A percentile compares a stretch with the other conserved stretches of the same genome.
Conservation (phyloP, 2,113 vertebrate species). For the Potamarius usumacintae region DNA sequence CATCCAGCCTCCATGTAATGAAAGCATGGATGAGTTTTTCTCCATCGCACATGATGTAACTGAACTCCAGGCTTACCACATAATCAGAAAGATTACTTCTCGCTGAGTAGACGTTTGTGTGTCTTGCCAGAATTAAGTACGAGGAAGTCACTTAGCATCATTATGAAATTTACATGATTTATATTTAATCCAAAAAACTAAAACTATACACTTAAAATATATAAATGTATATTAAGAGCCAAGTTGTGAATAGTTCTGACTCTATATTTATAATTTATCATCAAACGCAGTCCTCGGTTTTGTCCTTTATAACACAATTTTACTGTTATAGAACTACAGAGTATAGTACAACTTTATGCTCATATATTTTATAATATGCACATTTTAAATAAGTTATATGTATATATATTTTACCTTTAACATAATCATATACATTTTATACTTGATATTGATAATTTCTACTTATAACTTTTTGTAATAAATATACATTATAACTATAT, state of each 20-base stretch:
- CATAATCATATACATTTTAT: not conserved
- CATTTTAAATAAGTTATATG: no score
- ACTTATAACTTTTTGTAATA: not conserved
- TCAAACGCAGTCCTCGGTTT: not conserved
- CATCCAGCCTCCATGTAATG: not conserved
- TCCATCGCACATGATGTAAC: not conserved
- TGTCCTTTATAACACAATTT: not conserved
- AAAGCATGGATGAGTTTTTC: not conserved
- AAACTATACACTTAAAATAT: not conserved
- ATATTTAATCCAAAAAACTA: not conserved
- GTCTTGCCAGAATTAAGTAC: not conserved
- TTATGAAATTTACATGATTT: not conserved
- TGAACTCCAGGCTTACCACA: not conserved
- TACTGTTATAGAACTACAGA: no score
- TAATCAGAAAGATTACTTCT: not conserved
- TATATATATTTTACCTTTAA: not conserved
- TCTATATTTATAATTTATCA: not conserved
- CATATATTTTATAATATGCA: no score
- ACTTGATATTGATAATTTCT: not conserved
- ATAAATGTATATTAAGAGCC: not conserved
- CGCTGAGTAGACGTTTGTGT: not conserved
- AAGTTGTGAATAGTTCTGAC: not conserved
- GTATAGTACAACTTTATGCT: not conserved
- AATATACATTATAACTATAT: not conserved
- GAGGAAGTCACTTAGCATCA: not conserved